A percentile compares a stretch with the other conserved stretches of the same genome.
These are phyloP conservation scores for Platichthys flesus DNA, from an alignment of 2,113 vertebrate species.

Conservation along the genomic window DNA sequence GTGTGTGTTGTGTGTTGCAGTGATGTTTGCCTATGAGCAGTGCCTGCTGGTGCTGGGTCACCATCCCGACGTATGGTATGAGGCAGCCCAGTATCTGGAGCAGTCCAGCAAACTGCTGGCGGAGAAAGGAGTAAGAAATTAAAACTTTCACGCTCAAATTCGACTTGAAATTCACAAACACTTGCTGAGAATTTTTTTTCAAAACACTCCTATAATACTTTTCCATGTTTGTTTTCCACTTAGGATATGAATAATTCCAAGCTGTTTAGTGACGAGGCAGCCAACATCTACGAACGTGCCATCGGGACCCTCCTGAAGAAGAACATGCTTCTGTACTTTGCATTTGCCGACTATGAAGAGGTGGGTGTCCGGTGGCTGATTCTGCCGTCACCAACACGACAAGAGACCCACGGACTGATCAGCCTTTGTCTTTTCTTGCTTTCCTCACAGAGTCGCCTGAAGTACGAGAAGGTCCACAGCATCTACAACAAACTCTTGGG, in stretches of 20 bases:
- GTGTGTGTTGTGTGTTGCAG: constrained; percentile 80
- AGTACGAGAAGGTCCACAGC: constrained; percentile 97
- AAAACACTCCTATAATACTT: neutral
- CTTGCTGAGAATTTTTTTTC: neutral
- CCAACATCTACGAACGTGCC: constrained; percentile 98
- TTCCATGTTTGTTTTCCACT: neutral
- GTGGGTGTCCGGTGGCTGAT: constrained; percentile 74
- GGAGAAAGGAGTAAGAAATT: constrained; percentile 93
- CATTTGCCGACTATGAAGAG: constrained; percentile 98
- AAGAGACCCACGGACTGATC: neutral
- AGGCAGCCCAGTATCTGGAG: constrained; percentile 98
- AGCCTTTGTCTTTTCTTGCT: neutral
- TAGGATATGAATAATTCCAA: constrained; percentile 99
- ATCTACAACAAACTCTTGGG: constrained; percentile 96
- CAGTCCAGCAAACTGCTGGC: constrained; percentile 98
- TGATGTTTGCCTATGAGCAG: constrained; percentile 99
- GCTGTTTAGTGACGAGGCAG: constrained; percentile 98
- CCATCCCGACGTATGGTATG: constrained; percentile 99
- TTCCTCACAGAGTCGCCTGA: constrained; percentile 93
- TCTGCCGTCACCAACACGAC: accelerated
- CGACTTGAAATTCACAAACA: neutral
- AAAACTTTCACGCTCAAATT: neutral
- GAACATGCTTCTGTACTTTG: constrained; percentile 99
- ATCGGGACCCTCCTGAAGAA: constrained; percentile 98
- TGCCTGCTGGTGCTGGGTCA: constrained; percentile 97